Evolutionary conservation across 2,113 vertebrate species (phyloP).

Genomic region (Podilymbus podiceps): DNA sequence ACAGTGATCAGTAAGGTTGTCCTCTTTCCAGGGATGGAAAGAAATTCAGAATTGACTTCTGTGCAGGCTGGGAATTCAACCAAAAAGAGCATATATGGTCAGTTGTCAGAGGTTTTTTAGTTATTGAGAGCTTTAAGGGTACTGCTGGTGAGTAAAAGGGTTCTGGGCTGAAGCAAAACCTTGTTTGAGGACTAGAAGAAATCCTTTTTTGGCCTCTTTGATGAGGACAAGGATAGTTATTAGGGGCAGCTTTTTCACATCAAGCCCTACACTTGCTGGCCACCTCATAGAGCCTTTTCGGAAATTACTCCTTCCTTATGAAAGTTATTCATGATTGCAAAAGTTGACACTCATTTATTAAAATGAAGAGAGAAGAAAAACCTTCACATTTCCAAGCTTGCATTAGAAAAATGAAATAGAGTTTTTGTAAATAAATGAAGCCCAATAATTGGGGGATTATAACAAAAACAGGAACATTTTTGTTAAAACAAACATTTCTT

Average conservation of each 20-base stretch:
- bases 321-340: not conserved
- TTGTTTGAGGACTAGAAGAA: not conserved
- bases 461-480: not conserved
- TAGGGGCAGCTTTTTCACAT: not conserved
- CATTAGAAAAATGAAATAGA: not conserved
- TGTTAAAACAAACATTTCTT: not conserved
- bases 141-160: not conserved
- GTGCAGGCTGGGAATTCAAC: not conserved
- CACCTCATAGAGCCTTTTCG: not conserved
- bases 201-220: not conserved
- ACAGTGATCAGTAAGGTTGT: accelerated
- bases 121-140: not conserved
- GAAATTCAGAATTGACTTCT: not conserved
- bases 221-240: not conserved
- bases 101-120: not conserved
- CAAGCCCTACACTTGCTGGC: not conserved
- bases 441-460: not conserved
- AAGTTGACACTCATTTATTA: not conserved
- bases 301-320: not conserved
- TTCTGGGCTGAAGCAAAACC: not conserved
- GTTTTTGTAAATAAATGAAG: not conserved
- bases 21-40: not conserved
- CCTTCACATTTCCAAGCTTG: not conserved
- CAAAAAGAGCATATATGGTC: not conserved
- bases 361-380: not conserved